Evolutionary conservation across 2,797 vertebrate species (phyloP), one percentile per base, ranked within the genome.

Genomic region (Mallotus villosus): DNA sequence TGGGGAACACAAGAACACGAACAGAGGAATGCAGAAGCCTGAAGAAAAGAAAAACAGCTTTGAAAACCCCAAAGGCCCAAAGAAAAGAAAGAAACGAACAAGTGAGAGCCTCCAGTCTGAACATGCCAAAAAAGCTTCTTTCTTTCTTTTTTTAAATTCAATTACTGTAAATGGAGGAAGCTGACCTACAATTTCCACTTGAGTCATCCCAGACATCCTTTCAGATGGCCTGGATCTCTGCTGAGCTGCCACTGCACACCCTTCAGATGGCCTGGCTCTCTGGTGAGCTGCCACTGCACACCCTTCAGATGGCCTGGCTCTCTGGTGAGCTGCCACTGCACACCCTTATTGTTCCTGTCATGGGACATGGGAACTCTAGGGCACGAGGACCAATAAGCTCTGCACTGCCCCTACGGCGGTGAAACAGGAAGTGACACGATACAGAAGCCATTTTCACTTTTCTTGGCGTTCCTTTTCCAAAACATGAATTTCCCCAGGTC

Each of bases 171-270:
- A 71, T 34, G 61, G 27, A 73, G 60, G 78, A 69, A 62, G 79
- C 72, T 78, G 82, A 84, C 74, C 78, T 74, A 76, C 51, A 86
- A 72, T 87, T 89, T 88, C 86, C 88, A 88, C 82, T 85, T 79
- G 63, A 86, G 78, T 84, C 83, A 80, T 78, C 66, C 70, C 78
- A 82, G 57, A 77, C 77, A 70, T 82, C 76, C 41, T 79, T 83
- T 81, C 69, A 57, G 63, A 61, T 37, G 69, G 74, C 51, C 72
- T 77, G 70, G 74, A 80, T 79, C 77, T 81, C 73, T 70, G 60
- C 63, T 51, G 75, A 76, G 76, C 81, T 78, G 79, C 75, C 75
- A 72, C 68, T 25, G 70, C n/a, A n/a, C n/a, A n/a, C n/a, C n/a
- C n/a, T n/a, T n/a, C 69, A 57, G 63, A 61, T 37, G 69, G 74